These are phyloP conservation scores for Candoia aspera DNA, from an alignment of 2,113 vertebrate species.

Conservation along the genomic window DNA sequence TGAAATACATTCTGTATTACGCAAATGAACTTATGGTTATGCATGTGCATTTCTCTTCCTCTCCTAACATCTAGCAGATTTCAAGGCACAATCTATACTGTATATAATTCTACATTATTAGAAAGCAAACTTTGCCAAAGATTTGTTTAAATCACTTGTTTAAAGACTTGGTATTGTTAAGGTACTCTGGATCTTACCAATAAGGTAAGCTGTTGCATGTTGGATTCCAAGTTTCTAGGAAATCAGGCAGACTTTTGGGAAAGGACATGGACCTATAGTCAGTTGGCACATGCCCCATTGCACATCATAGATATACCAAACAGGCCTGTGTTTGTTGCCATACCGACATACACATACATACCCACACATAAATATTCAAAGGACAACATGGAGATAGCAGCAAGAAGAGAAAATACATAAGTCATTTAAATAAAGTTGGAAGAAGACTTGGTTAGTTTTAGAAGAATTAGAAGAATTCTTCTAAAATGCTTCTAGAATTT, in stretches of 20 bases:
- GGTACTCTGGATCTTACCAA: background rate
- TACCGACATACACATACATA: background rate
- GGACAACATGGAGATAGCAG: background rate
- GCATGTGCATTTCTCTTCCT: background rate
- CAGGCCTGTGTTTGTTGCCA: background rate
- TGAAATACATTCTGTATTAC: background rate
- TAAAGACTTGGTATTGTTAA: background rate
- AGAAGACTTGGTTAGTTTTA: conserved; percentile 31
- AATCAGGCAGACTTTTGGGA: background rate
- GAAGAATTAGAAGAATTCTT: too few species aligned
- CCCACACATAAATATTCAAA: background rate
- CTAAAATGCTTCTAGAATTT: too few species aligned
- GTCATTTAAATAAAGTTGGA: background rate
- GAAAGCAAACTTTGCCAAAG: background rate
- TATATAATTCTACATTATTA: background rate
- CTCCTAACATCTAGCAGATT: background rate
- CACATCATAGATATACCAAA: background rate
- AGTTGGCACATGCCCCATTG: background rate
- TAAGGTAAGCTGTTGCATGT: background rate
- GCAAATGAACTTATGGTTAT: background rate
- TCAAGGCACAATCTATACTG: background rate
- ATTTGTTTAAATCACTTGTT: background rate
- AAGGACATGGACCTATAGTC: background rate
- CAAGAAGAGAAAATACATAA: background rate
- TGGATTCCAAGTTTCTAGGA: background rate